Base-by-base conservation (phyloP, 1,140 invertebrate species). In the Drosophila ananassae region DNA sequence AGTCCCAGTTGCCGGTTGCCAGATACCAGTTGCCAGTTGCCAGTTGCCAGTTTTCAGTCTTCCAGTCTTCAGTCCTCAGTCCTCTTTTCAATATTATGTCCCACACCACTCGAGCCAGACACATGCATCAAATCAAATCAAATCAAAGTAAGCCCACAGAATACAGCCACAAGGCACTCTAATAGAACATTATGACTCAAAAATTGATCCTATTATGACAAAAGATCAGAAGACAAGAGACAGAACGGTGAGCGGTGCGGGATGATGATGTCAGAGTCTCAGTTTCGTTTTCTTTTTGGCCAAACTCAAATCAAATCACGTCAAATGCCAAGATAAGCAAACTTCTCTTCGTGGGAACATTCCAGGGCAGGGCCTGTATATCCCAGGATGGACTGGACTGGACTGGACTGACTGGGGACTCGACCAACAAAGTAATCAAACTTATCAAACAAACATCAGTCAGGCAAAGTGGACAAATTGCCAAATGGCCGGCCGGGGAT, bases 391-490 rank as follows among this genome's bases (percentile, higher is more conserved):
- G 7, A 24, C 12, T 17, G 8, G 47, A 21, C 17, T 17, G 17
- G 17, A 17, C 17, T 17, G 17, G 17, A 17, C 17, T 17, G 17
- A 17, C 17, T 17, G 17, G 17, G 17, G 17, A 17, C 17, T 17
- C 17, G 63, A 37, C 46, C 37, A 41, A 76, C 73, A 87, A 85
- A 85, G 82, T 85, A 85, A 89, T 85, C 82, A 85, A 85, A 85
- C 83, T 82, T 89, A 85, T 85, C 82, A 85, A 78, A 82, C 82
- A 85, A 85, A 85, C 82, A 85, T 85, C 75, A 87, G 69, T 85
- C 82, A 85, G 73, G 69, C 75, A 82, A 85, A 89, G 78, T 85
- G 81, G 82, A 85, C 82, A 87, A 85, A 85, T 87, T 76, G 81
- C 60, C 52, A 61, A 69, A 72, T 47, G 44, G 28, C 64, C 5